These are phyloP conservation scores for Gobio occitaniae DNA, from an alignment of 2,797 vertebrate species.

Conservation along the genomic window DNA sequence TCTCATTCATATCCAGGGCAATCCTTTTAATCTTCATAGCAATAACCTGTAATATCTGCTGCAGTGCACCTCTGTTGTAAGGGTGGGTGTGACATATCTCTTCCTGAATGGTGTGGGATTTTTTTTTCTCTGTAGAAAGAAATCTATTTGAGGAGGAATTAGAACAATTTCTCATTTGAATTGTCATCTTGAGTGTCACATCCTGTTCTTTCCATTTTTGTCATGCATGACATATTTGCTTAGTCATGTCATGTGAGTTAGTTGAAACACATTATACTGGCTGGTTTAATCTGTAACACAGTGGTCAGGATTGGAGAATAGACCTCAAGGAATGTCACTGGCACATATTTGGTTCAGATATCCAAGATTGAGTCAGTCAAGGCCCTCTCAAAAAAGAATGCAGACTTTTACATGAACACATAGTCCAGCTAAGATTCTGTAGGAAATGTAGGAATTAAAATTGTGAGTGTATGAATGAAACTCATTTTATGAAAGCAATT, in stretches of 20 bases:
- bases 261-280: conserved; percentile 3
- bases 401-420: background rate
- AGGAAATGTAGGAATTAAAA: background rate
- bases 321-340: background rate
- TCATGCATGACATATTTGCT: conserved; percentile 35
- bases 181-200: background rate
- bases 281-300: conserved; percentile 31
- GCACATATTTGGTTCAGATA: background rate
- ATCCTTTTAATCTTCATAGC: conserved; percentile 24
- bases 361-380: background rate
- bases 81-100: background rate
- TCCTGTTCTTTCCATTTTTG: conserved; percentile 38
- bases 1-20: conserved; percentile 34
- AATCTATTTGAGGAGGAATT: conserved; percentile 46
- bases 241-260: conserved; percentile 43
- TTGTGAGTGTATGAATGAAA: background rate
- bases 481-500: background rate
- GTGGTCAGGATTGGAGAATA: conserved; percentile 24
- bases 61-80: background rate
- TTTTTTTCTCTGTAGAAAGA: conserved; percentile 35
- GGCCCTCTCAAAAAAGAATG: background rate
- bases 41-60: conserved; percentile 12
- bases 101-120: conserved; percentile 9
- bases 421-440: background rate
- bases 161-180: conserved; percentile 41